Conservation (phyloP, 2,888 invertebrate species). For the Blastobasis lacticolella region DNA sequence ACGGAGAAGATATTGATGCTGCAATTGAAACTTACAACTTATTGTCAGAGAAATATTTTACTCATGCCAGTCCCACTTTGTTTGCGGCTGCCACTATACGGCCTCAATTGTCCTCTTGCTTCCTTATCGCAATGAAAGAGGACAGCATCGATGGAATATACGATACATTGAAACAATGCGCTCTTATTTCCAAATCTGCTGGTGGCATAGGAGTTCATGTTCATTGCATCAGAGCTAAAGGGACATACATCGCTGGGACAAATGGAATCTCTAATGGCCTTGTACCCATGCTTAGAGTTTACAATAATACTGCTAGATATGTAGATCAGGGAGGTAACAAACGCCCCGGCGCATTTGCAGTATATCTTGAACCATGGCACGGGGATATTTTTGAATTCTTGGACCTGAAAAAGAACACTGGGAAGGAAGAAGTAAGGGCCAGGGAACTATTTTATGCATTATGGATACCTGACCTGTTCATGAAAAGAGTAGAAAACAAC, state of each 20-base stretch:
- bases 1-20: slow-evolving; percentile 92
- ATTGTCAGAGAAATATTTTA: slow-evolving; percentile 96
- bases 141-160: slow-evolving; percentile 98
- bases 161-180: slow-evolving; percentile 92
- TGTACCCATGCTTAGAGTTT: slow-evolving; percentile 96
- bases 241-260: slow-evolving; percentile 93
- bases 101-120: slow-evolving; percentile 97
- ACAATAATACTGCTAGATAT: slow-evolving; percentile 95
- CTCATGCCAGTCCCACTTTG: slow-evolving; percentile 97
- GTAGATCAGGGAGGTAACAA: slow-evolving; percentile 99
- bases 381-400: slow-evolving; percentile 96
- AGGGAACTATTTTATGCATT: slow-evolving; percentile 97
- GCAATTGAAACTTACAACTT: slow-evolving; percentile 97
- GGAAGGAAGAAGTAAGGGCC: slow-evolving; percentile 95
- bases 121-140: slow-evolving; percentile 93
- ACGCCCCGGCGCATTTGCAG: slow-evolving; percentile 97
- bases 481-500: slow-evolving; percentile 92
- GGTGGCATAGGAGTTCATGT: slow-evolving; percentile 98
- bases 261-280: slow-evolving; percentile 96
- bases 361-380: slow-evolving; percentile 99
- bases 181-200: slow-evolving; percentile 95
- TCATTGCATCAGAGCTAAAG: slow-evolving; percentile 94
- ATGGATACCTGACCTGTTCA: slow-evolving; percentile 99
- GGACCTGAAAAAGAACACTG: slow-evolving; percentile 95
- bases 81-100: slow-evolving; percentile 94